These are phyloP conservation scores for Laothoe populi DNA, from an alignment of 2,888 invertebrate genomes.

Conservation along the genomic window DNA sequence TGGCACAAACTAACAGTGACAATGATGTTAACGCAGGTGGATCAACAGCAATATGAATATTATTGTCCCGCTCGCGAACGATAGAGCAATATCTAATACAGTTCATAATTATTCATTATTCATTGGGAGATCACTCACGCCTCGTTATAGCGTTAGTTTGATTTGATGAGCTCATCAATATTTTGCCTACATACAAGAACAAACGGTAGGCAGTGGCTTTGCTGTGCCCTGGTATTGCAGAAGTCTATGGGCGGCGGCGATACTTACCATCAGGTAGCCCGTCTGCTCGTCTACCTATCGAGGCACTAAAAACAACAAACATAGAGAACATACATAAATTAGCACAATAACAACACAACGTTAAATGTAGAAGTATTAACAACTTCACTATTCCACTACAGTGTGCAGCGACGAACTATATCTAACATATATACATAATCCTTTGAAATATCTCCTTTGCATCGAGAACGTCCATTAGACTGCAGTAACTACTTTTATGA, in stretches of 20 bases:
- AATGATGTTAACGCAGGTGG: too few relatives aligned
- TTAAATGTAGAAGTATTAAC: not conserved
- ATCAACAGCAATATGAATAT: too few relatives aligned
- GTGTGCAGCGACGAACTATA: not conserved
- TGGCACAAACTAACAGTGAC: too few relatives aligned
- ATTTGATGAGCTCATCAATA: not conserved
- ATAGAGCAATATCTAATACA: conserved; percentile 19
- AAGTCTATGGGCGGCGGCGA: too few relatives aligned
- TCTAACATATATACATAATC: not conserved
- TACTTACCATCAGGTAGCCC: too few relatives aligned
- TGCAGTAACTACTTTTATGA: not conserved
- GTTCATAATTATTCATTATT: not conserved
- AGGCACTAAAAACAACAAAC: too few relatives aligned
- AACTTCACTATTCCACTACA: not conserved
- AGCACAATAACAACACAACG: not conserved
- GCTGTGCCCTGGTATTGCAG: too few relatives aligned
- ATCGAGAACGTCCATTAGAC: conserved; percentile 9
- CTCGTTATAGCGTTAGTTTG: not conserved
- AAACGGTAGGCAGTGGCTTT: too few relatives aligned
- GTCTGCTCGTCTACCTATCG: too few relatives aligned
- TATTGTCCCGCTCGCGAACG: too few relatives aligned
- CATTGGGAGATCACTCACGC: not conserved
- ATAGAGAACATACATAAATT: not conserved
- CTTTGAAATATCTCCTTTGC: conserved; percentile 12
- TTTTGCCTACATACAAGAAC: too few relatives aligned